A percentile compares a stretch with the other conserved stretches of the same genome.
Evolutionary conservation across 1,140 invertebrate genomes (phyloP).

Genomic region (Micrasema minimum): DNA sequence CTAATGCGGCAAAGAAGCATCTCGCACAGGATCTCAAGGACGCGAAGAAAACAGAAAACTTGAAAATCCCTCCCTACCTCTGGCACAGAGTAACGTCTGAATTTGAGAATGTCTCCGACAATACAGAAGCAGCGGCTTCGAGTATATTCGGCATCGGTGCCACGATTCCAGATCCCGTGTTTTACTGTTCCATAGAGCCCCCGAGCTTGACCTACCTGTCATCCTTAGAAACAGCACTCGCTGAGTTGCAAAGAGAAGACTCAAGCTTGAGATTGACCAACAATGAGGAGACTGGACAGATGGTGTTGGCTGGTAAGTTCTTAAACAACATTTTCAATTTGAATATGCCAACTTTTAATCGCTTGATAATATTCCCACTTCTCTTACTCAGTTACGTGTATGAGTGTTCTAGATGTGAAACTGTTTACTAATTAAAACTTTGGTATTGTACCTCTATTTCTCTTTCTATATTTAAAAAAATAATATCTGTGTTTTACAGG

Average conservation of each 20-base stretch:
- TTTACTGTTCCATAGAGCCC: conserved; percentile 96
- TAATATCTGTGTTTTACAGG: too few species aligned
- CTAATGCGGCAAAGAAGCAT: conserved; percentile 68
- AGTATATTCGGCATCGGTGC: conserved; percentile 69
- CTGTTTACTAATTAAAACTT: too few species aligned
- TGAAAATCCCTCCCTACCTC: conserved; percentile 50
- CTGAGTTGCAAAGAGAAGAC: conserved; percentile 90
- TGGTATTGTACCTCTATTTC: too few species aligned
- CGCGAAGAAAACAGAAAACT: conserved; percentile 56
- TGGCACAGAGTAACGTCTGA: conserved; percentile 31
- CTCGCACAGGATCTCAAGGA: conserved; percentile 61
- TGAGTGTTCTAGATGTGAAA: too few species aligned
- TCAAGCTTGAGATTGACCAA: conserved; percentile 86
- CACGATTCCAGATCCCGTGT: conserved; percentile 90
- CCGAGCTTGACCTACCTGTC: conserved; percentile 81
- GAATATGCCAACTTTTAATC: too few species aligned
- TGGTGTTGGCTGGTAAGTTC: conserved; percentile 76
- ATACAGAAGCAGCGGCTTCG: conserved; percentile 44
- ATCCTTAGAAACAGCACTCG: conserved; percentile 85
- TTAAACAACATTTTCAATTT: too few species aligned
- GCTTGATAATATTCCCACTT: too few species aligned
- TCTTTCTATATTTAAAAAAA: too few species aligned
- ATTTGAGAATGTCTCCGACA: neutral
- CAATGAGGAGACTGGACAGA: conserved; percentile 86
- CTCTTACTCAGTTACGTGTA: too few species aligned